phyloP scores from a whole-genome alignment of 1,140 invertebrate genomes.

The Aporrectodea caliginosa region DNA sequence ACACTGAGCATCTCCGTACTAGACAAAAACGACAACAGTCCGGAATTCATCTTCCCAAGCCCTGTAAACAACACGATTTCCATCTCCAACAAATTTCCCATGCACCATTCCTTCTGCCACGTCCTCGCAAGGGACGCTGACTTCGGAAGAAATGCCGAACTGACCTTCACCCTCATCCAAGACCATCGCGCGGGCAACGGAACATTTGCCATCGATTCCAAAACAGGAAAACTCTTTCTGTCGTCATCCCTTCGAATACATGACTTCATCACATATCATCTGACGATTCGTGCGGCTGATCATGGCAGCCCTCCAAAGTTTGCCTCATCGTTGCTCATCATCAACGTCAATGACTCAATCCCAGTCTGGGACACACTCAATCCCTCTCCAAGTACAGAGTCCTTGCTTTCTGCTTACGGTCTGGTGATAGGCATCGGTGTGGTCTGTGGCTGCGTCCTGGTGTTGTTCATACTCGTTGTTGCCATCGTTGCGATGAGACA shows the following conservation, averaged over 20 bases:
- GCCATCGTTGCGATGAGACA: background rate
- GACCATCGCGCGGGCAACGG: background rate
- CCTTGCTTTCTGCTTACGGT: background rate
- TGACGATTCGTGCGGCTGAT: background rate
- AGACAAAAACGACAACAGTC: slow-evolving; percentile 33
- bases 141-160: slow-evolving; percentile 15
- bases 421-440: background rate
- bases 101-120: background rate
- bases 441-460: background rate
- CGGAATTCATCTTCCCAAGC: slow-evolving; percentile 35
- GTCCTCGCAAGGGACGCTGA: slow-evolving; percentile 25
- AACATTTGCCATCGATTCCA: background rate
- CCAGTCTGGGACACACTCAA: background rate
- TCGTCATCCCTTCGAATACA: background rate
- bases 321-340: background rate
- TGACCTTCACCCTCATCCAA: slow-evolving; percentile 7
- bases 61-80: slow-evolving; percentile 24
- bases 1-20: slow-evolving; percentile 25
- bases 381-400: background rate
- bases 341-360: background rate
- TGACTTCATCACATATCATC: background rate
- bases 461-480: background rate
- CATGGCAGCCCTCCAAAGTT: background rate
- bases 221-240: background rate
- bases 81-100: slow-evolving; percentile 14